A percentile compares a stretch with the other conserved stretches of the same genome.
phyloP scores from a whole-genome alignment of 2,797 vertebrate genomes.

The Gobionotothen gibberifrons region DNA sequence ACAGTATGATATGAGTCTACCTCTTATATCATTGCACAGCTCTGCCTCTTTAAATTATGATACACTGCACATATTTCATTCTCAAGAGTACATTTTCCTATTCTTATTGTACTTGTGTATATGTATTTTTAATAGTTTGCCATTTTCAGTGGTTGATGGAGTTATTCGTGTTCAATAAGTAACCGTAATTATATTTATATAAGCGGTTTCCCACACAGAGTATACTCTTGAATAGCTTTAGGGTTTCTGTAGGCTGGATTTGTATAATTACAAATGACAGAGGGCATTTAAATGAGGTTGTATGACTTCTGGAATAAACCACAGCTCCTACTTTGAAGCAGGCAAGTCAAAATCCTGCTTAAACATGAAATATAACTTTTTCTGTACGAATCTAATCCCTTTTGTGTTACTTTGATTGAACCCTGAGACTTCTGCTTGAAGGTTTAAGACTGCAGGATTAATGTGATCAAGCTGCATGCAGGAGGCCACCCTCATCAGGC shows the following conservation, averaged over 20 bases:
- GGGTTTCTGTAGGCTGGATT: neutral
- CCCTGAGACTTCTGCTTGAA: neutral
- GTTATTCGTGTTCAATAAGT: neutral
- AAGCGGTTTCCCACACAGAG: neutral
- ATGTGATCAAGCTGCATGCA: conserved; percentile 44
- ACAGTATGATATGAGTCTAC: no score
- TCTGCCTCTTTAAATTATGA: no score
- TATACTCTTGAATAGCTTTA: neutral
- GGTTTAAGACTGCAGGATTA: conserved; percentile 33
- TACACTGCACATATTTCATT: no score
- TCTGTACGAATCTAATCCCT: neutral
- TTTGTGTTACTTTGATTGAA: conserved; percentile 20
- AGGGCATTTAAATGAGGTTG: neutral
- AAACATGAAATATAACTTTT: neutral
- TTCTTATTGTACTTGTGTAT: no score
- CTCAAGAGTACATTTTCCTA: no score
- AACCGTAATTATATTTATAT: neutral
- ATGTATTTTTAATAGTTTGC: no score
- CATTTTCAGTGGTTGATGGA: no score
- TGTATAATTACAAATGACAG: neutral
- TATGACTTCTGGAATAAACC: neutral
- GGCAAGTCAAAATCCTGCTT: neutral
- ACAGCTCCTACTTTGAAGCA: neutral
- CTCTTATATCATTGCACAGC: no score
- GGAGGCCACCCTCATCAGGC: conserved; percentile 33